These are phyloP conservation scores for Anabacerthia variegaticeps DNA, from an alignment of 2,797 vertebrate genomes.

Conservation along the genomic window DNA sequence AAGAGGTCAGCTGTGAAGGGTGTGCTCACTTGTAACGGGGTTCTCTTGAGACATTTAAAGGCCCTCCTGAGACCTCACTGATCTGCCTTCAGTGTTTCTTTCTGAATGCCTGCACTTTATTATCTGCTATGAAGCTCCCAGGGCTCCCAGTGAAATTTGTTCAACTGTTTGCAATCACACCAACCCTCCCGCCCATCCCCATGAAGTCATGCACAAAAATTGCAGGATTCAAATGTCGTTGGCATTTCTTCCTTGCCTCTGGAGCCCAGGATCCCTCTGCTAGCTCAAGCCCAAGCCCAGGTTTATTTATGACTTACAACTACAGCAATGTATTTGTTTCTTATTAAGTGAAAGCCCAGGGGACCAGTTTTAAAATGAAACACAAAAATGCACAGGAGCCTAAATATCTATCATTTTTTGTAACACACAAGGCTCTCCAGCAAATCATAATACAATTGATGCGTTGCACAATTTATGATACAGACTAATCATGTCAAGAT, in stretches of 20 bases:
- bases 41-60: background rate
- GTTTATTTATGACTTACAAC: conserved; percentile 36
- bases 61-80: background rate
- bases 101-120: conserved; percentile 3
- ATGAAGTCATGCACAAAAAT: conserved; percentile 55
- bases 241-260: conserved; percentile 42
- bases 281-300: background rate
- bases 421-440: background rate
- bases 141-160: conserved; percentile 34
- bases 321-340: background rate
- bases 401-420: background rate
- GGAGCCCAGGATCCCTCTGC: conserved; percentile 20
- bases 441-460: background rate
- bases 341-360: conserved; percentile 28
- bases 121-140: conserved; percentile 19
- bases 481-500: background rate
- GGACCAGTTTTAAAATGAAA: conserved; percentile 17
- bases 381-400: background rate
- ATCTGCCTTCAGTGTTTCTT: background rate
- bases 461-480: background rate
- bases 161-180: conserved; percentile 46
- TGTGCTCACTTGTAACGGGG: background rate
- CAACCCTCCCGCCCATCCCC: background rate
- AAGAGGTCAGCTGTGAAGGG: background rate
- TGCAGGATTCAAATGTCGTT: conserved; percentile 48